A percentile compares a stretch with the other conserved stretches of the same genome.
Conservation (phyloP, 2,888 invertebrate species). For the Athripsodes cinereus region DNA sequence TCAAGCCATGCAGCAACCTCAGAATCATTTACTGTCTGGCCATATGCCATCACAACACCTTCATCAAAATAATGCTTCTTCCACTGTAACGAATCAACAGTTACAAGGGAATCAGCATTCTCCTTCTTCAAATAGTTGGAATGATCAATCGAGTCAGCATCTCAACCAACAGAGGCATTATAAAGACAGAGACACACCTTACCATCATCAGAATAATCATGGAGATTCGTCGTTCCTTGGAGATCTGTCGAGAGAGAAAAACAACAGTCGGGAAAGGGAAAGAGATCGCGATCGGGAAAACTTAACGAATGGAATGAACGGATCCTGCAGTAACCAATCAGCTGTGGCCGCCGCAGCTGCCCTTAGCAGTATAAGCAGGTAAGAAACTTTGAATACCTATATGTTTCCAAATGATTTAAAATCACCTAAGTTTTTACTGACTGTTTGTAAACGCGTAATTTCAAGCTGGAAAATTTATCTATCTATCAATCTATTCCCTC, state of each 20-base stretch:
- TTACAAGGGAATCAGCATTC: constrained; percentile 36
- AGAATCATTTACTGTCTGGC: constrained; percentile 16
- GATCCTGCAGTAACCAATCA: constrained; percentile 34
- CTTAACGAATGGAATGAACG: constrained; percentile 30
- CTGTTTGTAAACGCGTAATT: no score
- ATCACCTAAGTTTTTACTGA: no score
- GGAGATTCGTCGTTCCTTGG: constrained; percentile 32
- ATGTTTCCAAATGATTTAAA: no score
- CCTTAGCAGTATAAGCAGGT: constrained; percentile 64
- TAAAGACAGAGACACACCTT: constrained; percentile 43
- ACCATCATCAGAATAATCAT: constrained; percentile 34
- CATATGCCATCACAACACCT: constrained; percentile 41
- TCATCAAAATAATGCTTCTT: constrained; percentile 43
- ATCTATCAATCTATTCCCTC: no score
- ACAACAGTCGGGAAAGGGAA: constrained; percentile 43
- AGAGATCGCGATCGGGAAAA: constrained; percentile 43
- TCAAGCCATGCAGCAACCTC: constrained; percentile 61
- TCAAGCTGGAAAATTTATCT: no score
- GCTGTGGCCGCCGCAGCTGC: constrained; percentile 52
- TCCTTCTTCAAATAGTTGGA: constrained; percentile 44
- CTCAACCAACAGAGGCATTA: constrained; percentile 41
- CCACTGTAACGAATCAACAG: constrained; percentile 17
- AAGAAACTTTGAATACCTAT: constrained; percentile 28
- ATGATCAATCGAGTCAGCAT: constrained; percentile 38
- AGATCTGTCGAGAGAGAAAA: constrained; percentile 32